These are phyloP conservation scores for Dendrophyllia cribrosa DNA, from an alignment of 64 coral and sea anemone genomes.

Conservation along the genomic window DNA sequence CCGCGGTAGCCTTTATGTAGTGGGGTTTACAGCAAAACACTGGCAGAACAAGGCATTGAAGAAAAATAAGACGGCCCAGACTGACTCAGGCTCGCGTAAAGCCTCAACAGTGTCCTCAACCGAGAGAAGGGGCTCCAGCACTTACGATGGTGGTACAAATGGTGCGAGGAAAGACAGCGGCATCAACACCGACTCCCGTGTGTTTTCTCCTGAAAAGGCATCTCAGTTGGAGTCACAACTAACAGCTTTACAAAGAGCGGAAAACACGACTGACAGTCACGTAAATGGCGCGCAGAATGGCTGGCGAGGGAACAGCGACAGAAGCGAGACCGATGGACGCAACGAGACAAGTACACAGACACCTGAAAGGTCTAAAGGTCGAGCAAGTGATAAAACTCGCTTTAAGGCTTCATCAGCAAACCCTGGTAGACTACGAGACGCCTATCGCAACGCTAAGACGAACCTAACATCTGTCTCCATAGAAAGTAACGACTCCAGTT, in stretches of 20 bases:
- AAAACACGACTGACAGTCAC: background rate
- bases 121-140: conserved; percentile 9
- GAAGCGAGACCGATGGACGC: background rate
- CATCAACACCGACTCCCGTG: background rate
- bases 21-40: conserved; percentile 93
- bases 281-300: background rate
- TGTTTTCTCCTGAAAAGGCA: background rate
- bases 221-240: background rate
- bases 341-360: background rate
- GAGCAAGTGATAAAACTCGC: background rate
- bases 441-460: background rate
- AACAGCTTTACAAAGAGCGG: background rate
- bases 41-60: conserved; percentile 94
- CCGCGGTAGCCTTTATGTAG: conserved; percentile 86
- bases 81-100: background rate
- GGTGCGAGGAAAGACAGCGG: background rate
- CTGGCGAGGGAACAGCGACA: background rate
- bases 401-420: background rate
- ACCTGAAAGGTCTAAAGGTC: background rate
- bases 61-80: conserved; percentile 67
- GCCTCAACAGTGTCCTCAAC: background rate
- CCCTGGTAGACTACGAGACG: conserved; percentile 12
- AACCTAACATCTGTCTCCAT: conserved; percentile 25
- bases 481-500: conserved; percentile 82
- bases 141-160: background rate